Evolutionary conservation across 2,888 invertebrate species (phyloP).

Genomic region (Tridacna crocea): DNA sequence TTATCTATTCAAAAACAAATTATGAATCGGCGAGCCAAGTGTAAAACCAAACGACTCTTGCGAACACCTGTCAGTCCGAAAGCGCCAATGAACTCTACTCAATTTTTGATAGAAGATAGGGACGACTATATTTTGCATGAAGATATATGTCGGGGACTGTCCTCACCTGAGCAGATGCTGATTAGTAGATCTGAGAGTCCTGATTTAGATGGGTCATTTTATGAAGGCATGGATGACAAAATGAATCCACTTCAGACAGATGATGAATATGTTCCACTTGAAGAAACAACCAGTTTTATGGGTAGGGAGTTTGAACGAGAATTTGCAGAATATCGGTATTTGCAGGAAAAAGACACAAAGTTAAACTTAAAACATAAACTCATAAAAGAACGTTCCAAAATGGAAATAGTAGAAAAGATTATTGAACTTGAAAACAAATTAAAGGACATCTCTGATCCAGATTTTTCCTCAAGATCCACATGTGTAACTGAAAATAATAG

Average conservation of each 20-base stretch:
- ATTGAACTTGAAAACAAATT: constrained; percentile 28
- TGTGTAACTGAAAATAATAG: neutral
- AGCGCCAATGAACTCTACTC: constrained; percentile 74
- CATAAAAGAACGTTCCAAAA: constrained; percentile 19
- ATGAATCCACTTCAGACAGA: neutral
- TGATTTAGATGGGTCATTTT: constrained; percentile 33
- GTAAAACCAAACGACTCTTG: constrained; percentile 19
- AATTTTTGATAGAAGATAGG: constrained; percentile 73
- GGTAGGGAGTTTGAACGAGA: constrained; percentile 57
- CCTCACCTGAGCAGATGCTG: constrained; percentile 23
- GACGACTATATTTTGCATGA: constrained; percentile 34
- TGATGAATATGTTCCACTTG: constrained; percentile 33
- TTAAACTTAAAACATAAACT: neutral
- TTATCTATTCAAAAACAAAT: constrained; percentile 15
- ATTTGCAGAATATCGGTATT: constrained; percentile 28
- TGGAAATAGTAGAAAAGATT: constrained; percentile 30
- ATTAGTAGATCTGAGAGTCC: neutral
- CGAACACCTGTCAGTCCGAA: constrained; percentile 69
- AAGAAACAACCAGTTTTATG: constrained; percentile 48
- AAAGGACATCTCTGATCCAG: neutral
- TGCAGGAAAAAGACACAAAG: constrained; percentile 2
- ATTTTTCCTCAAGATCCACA: neutral
- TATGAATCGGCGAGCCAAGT: neutral
- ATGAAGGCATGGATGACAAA: constrained; percentile 11
- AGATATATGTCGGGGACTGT: constrained; percentile 20